Evolutionary conservation across 2,888 invertebrate genomes (phyloP).

Genomic region (Julus scandinavius): DNA sequence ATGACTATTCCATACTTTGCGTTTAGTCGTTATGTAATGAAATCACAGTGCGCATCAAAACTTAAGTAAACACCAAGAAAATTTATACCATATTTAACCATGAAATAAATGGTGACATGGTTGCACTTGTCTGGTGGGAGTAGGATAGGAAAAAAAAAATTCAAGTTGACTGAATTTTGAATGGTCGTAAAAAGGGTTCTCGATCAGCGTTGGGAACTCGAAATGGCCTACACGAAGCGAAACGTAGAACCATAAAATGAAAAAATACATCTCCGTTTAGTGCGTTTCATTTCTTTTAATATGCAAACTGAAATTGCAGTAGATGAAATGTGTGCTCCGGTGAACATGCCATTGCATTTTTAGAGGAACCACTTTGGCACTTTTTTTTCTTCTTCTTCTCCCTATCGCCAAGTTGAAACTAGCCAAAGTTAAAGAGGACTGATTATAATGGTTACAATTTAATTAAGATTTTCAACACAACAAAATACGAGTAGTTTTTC

Average conservation of each 20-base stretch:
- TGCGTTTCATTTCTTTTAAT: background rate
- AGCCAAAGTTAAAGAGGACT: background rate
- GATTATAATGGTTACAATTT: background rate
- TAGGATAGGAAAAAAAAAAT: background rate
- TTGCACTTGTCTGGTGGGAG: background rate
- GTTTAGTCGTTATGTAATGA: no score
- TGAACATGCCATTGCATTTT: background rate
- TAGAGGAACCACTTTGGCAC: background rate
- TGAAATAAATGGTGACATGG: background rate
- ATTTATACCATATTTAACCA: no score
- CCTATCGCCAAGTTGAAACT: no score
- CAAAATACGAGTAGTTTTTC: background rate
- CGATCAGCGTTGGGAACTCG: background rate
- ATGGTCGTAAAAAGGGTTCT: slow-evolving; percentile 4
- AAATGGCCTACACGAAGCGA: background rate
- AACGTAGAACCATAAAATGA: background rate
- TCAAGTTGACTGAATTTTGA: slow-evolving; percentile 35
- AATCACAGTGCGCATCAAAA: no score
- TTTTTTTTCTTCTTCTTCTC: no score
- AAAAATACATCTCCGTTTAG: background rate
- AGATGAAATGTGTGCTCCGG: background rate
- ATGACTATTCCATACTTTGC: no score
- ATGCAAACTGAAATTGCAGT: background rate
- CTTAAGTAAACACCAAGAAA: no score
- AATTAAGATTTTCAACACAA: no score